Evolutionary conservation across 2,888 invertebrate genomes (phyloP).

Genomic region (Alcis repandata): DNA sequence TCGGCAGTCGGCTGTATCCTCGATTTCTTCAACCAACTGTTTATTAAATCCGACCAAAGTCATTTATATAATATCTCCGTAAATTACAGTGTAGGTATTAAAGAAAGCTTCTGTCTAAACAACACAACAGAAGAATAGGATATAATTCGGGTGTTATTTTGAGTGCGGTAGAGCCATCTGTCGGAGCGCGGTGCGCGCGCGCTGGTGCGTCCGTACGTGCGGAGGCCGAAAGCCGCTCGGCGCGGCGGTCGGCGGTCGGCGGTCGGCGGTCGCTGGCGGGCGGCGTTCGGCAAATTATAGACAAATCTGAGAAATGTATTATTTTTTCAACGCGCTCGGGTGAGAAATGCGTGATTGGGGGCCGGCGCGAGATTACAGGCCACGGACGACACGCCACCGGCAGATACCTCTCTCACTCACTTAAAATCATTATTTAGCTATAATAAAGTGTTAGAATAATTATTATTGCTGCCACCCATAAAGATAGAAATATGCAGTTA

Average conservation of each 20-base stretch:
- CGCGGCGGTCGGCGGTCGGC: too few relatives aligned
- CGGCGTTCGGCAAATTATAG: slow-evolving; percentile 85
- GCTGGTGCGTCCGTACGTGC: slow-evolving; percentile 39
- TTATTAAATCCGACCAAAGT: slow-evolving; percentile 21
- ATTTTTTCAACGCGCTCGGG: slow-evolving; percentile 86
- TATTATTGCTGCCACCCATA: slow-evolving; percentile 74
- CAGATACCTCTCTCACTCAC: slow-evolving; percentile 74
- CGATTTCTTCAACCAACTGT: slow-evolving; percentile 12
- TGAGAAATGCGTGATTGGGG: slow-evolving; percentile 86
- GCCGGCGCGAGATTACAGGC: slow-evolving; percentile 83
- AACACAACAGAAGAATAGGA: slow-evolving; percentile 68
- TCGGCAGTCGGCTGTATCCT: not conserved
- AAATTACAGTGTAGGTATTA: slow-evolving; percentile 64
- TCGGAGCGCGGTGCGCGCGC: slow-evolving; percentile 46
- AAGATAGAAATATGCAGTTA: slow-evolving; percentile 41
- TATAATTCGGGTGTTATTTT: slow-evolving; percentile 65
- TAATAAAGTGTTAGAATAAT: slow-evolving; percentile 83
- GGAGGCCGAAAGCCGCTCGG: slow-evolving; percentile 12
- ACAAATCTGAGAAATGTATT: slow-evolving; percentile 82
- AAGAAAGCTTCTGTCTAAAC: slow-evolving; percentile 76
- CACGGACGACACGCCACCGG: slow-evolving; percentile 78
- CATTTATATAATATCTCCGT: slow-evolving; percentile 39
- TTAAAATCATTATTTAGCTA: slow-evolving; percentile 81
- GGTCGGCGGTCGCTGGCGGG: slow-evolving; percentile 48
- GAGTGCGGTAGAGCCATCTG: slow-evolving; percentile 52